Percentiles rank a stretch among this genome's conserved stretches.
Conservation (phyloP, 2,888 invertebrate species). For the Acrocyrtus sp. region DNA sequence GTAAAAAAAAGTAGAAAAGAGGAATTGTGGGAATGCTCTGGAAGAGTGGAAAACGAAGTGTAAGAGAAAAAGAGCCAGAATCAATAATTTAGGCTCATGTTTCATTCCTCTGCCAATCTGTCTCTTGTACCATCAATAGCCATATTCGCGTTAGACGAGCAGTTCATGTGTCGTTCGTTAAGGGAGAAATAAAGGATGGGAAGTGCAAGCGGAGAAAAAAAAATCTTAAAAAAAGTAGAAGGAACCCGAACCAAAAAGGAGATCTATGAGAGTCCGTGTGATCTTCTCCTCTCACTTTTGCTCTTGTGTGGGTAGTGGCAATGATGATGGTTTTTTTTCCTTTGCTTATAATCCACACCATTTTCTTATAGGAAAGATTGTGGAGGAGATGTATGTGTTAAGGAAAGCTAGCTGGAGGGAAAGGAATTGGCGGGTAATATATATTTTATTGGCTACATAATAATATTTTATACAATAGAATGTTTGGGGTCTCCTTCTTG, state of each 20-base stretch:
- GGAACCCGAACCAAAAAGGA: slow-evolving; percentile 14
- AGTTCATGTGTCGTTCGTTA: slow-evolving; percentile 30
- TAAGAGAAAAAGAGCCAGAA: slow-evolving; percentile 32
- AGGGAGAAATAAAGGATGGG: not conserved
- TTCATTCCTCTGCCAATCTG: slow-evolving; percentile 47
- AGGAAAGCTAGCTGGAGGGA: not conserved
- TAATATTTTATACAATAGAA: slow-evolving; percentile 14
- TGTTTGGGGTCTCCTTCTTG: not conserved
- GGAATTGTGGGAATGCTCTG: slow-evolving; percentile 2
- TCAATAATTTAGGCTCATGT: slow-evolving; percentile 52
- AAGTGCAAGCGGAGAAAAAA: not conserved
- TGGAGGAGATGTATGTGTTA: not conserved
- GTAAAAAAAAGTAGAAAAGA: slow-evolving; percentile 3
- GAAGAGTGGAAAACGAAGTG: slow-evolving; percentile 28
- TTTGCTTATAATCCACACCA: slow-evolving; percentile 2
- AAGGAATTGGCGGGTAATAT: not conserved
- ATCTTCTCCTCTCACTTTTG: slow-evolving; percentile 17
- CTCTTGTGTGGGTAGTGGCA: slow-evolving; percentile 21
- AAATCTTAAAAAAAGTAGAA: not conserved
- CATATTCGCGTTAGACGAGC: too few species aligned
- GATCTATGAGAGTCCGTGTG: slow-evolving; percentile 15
- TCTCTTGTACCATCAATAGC: slow-evolving; percentile 47
- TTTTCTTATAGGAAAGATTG: not conserved
- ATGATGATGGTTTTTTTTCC: slow-evolving; percentile 13
- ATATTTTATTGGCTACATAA: slow-evolving; percentile 24